Conservation (phyloP, 2,888 invertebrate species). For the Trissonchulus latispiculum region DNA sequence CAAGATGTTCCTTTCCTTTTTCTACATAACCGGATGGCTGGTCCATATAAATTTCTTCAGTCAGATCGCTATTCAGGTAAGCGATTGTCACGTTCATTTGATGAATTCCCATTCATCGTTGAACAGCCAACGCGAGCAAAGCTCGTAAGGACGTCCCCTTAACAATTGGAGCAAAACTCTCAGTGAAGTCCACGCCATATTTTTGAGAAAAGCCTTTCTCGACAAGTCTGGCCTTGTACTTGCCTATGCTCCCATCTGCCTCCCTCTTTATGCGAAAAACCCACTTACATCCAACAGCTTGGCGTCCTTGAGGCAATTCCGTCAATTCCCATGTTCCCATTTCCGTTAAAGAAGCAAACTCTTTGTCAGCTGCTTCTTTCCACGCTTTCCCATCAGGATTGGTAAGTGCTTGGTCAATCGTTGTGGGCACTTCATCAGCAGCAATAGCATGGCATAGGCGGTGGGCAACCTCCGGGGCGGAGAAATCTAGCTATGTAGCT, state of each 20-base stretch:
- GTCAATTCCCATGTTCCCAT: conserved; percentile 30
- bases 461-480: not conserved
- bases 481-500: not conserved
- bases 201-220: conserved; percentile 30
- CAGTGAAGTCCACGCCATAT: conserved; percentile 29
- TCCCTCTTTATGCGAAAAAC: conserved; percentile 26
- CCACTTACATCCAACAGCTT: conserved; percentile 30
- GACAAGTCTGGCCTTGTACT: conserved; percentile 31
- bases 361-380: conserved; percentile 25
- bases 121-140: conserved; percentile 26
- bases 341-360: conserved; percentile 24
- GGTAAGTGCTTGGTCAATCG: conserved; percentile 19
- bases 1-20: conserved; percentile 24
- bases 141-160: conserved; percentile 26
- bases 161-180: conserved; percentile 31
- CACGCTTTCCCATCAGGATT: conserved; percentile 23
- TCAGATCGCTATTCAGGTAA: conserved; percentile 29
- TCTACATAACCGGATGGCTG: conserved; percentile 29
- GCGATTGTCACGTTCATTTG: conserved; percentile 32
- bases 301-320: conserved; percentile 23
- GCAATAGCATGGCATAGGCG: not conserved
- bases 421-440: not conserved
- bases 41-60: conserved; percentile 28
- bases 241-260: conserved; percentile 26
- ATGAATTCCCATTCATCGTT: conserved; percentile 25